These are phyloP conservation scores for Embiotoca jacksoni DNA, from an alignment of 2,113 vertebrate genomes.

Conservation along the genomic window DNA sequence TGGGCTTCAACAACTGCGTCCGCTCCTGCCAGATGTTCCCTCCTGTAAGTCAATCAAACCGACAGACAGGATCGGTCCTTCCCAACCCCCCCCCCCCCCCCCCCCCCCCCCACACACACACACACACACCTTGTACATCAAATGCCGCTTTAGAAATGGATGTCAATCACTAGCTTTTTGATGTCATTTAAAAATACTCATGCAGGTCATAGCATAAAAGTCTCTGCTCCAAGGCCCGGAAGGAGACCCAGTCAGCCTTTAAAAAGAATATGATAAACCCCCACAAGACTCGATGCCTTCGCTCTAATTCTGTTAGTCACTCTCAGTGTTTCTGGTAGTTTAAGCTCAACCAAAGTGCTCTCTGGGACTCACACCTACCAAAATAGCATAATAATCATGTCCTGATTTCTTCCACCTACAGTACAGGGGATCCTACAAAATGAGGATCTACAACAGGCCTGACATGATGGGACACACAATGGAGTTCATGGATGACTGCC, in stretches of 20 bases:
- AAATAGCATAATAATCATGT: constrained; percentile 24
- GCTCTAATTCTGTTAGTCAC: constrained; percentile 78
- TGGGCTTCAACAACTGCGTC: constrained; percentile 85
- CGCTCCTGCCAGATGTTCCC: constrained; percentile 85
- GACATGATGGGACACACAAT: constrained; percentile 78
- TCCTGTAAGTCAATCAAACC: constrained; percentile 84
- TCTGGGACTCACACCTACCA: constrained; percentile 16
- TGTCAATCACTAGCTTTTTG: constrained; percentile 79
- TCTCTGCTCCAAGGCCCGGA: constrained; percentile 73
- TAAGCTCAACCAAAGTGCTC: constrained; percentile 8
- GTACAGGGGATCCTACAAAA: constrained; percentile 81
- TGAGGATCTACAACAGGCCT: constrained; percentile 83
- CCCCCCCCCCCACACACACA: not conserved
- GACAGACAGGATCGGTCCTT: constrained; percentile 52
- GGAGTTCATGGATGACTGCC: constrained; percentile 83
- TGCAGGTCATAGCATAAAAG: constrained; percentile 73
- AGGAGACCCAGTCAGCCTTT: constrained; percentile 75
- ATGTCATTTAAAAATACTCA: constrained; percentile 79
- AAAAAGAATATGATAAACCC: constrained; percentile 75
- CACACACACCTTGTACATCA: constrained; percentile 70
- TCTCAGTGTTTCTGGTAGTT: constrained; percentile 71
- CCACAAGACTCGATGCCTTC: constrained; percentile 72
- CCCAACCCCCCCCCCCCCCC: not conserved
- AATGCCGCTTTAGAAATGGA: constrained; percentile 73
- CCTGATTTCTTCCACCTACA: constrained; percentile 50